Evolutionary conservation across 2,797 vertebrate species (phyloP), one percentile per base, ranked within the genome.

Genomic region (Siniperca scherzeri): DNA sequence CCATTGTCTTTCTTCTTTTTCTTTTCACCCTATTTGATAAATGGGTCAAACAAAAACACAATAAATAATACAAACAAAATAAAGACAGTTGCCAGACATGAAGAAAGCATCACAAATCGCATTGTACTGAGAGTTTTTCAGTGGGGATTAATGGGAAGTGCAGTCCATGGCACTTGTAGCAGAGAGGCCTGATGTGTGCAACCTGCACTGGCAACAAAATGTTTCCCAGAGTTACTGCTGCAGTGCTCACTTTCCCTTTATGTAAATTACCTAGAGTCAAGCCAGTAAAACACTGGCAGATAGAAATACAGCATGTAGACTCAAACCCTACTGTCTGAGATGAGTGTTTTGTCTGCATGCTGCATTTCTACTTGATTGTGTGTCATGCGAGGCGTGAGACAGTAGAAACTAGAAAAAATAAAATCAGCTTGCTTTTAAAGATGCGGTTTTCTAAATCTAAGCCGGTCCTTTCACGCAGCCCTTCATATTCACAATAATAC

Each of bases 401-500:
- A 90, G 89, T 87, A 92, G 87, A 84, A 87, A 83, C 80, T 57
- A 87, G 66, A 65, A 79, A 80, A 77, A 56, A 60, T 42, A 44
- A 80, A 86, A 77, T 83, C 60, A 75, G 82, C 82, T 87, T 55
- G 52, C 13, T 89, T 85, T 76, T 89, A 44, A 89, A 88, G 88
- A 94, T 91, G 85, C 77, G 33, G 88, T 91, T 91, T 91, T 91
- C 87, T 84, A 88, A 85, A 91, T 74, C 90, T 83, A 90, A 27
- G 85, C 85, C 74, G 74, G 85, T 92, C 82, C 89, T 90, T 91
- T 92, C 89, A 92, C 89, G 70, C 91, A 94, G 93, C 93, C 91
- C 94, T 95, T 96, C 93, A 94, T 94, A 88, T 87, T 89, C 89
- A 92, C 86, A 87, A 95, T 86, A 93, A 93, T 83, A 92, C 86